These are phyloP conservation scores for Lineus longissimus DNA, from an alignment of 1,140 invertebrate species.

Conservation along the genomic window DNA sequence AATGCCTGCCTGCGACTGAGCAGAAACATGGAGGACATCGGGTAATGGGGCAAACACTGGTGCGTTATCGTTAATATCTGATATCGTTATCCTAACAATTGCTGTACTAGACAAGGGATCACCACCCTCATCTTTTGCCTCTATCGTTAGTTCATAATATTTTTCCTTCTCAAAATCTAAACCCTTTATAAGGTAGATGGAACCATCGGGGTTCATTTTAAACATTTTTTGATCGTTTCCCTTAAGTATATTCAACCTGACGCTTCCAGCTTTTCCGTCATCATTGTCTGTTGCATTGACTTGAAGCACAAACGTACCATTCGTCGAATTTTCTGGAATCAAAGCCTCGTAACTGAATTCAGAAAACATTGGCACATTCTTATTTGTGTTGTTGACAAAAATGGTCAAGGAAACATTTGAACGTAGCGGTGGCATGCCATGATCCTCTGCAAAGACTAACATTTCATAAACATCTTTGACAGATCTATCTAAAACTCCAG, in stretches of 20 bases:
- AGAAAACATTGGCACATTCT: background rate
- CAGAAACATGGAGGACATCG: constrained; percentile 81
- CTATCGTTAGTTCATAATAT: constrained; percentile 70
- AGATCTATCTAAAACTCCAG: background rate
- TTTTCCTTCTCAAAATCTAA: constrained; percentile 39
- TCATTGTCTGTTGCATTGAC: constrained; percentile 1
- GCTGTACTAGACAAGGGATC: constrained; percentile 79
- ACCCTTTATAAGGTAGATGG: constrained; percentile 28
- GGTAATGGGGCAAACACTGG: constrained; percentile 76
- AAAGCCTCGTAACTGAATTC: background rate
- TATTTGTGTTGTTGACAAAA: constrained; percentile 3
- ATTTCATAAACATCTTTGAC: background rate
- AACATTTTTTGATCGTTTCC: background rate
- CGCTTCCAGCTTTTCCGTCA: background rate
- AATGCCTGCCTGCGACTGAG: constrained; percentile 71
- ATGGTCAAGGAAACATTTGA: background rate
- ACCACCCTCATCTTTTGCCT: constrained; percentile 81
- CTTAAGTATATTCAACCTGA: background rate
- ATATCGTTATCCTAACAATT: constrained; percentile 79
- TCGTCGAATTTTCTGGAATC: background rate
- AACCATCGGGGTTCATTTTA: constrained; percentile 21
- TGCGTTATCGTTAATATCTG: constrained; percentile 94
- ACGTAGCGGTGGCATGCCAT: background rate
- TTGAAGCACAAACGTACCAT: background rate
- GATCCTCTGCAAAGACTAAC: background rate